Conservation (phyloP, 2,888 invertebrate genomes). For the Chelonus formosanus region DNA sequence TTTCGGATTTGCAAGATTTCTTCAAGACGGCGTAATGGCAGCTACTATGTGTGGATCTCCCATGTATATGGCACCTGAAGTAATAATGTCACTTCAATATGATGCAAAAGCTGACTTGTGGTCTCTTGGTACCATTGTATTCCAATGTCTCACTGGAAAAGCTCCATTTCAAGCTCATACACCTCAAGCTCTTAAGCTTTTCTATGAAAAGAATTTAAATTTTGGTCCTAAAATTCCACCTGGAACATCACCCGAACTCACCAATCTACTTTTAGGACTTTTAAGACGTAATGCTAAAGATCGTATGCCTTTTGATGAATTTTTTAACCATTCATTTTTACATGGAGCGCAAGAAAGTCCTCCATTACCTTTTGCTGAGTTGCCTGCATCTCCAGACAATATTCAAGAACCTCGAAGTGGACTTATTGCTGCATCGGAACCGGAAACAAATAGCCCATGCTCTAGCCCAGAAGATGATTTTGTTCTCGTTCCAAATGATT, state of each 20-base stretch:
- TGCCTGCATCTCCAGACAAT: conserved; percentile 58
- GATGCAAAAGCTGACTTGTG: conserved; percentile 99
- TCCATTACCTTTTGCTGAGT: conserved; percentile 63
- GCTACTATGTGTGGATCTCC: conserved; percentile 99
- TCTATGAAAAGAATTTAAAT: conserved; percentile 94
- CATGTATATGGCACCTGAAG: conserved; percentile 99
- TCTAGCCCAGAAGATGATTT: conserved; percentile 65
- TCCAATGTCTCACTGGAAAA: conserved; percentile 97
- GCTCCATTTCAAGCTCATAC: conserved; percentile 99
- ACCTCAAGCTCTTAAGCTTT: conserved; percentile 95
- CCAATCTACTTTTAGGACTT: conserved; percentile 85
- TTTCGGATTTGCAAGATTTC: conserved; percentile 98
- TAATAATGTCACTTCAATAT: conserved; percentile 98
- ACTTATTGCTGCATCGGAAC: conserved; percentile 48
- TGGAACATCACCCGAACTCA: conserved; percentile 90
- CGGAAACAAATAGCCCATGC: conserved; percentile 58
- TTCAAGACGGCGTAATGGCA: conserved; percentile 99
- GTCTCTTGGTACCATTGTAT: conserved; percentile 98
- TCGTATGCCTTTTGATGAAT: conserved; percentile 94
- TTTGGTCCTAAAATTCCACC: conserved; percentile 91
- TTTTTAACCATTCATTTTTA: conserved; percentile 94
- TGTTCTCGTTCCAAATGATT: conserved; percentile 61
- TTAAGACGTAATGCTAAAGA: conserved; percentile 93
- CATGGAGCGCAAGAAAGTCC: conserved; percentile 69
- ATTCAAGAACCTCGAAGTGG: conserved; percentile 49